Conservation (phyloP, 2,113 vertebrate species). For the Oryzias javanicus region DNA sequence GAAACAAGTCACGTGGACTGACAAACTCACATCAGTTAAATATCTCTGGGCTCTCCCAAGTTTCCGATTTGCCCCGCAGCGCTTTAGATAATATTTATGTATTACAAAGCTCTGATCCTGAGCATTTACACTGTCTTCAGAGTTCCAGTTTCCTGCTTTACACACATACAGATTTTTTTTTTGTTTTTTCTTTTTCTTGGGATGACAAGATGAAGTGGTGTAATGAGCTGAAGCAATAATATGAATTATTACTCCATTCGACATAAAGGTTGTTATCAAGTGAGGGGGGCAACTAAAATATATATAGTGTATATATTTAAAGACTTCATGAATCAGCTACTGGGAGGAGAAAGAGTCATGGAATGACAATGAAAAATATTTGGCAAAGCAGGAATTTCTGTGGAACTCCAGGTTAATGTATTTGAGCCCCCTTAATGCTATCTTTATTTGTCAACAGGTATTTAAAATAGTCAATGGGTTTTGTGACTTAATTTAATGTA, state of each 20-base stretch:
- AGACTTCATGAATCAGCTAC: conserved; percentile 2
- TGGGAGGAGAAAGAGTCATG: not conserved
- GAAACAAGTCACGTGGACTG: conserved; percentile 6
- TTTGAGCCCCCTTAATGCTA: no score
- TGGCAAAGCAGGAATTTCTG: no score
- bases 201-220: conserved; percentile 1
- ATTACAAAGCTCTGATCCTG: conserved; percentile 13
- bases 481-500: no score
- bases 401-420: no score
- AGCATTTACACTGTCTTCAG: conserved; percentile 6
- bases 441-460: no score
- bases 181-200: no score
- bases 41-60: no score
- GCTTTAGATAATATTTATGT: conserved; percentile 8
- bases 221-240: not conserved
- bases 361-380: not conserved
- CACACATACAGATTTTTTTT: no score
- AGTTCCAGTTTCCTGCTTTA: not conserved
- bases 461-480: no score
- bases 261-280: conserved; percentile 10
- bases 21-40: no score
- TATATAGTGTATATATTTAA: not conserved
- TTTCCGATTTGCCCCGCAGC: not conserved
- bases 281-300: conserved; percentile 1
- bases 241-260: conserved; percentile 6